phyloP scores from a whole-genome alignment of 2,113 vertebrate genomes.

The Trichechus manatus region DNA sequence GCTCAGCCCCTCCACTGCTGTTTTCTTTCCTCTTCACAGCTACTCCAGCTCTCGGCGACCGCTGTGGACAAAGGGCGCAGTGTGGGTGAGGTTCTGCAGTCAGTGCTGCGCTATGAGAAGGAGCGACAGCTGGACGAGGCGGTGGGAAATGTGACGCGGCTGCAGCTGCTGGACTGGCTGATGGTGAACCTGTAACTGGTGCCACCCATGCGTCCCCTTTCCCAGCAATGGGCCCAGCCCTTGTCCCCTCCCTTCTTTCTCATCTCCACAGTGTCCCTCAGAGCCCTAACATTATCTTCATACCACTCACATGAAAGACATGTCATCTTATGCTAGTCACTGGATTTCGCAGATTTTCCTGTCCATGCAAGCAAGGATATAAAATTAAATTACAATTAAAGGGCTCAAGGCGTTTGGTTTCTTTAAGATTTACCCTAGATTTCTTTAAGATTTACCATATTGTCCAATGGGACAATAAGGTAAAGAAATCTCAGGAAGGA shows the following conservation, averaged over 20 bases:
- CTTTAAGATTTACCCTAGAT: constrained; percentile 2
- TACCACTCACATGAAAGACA: constrained; percentile 43
- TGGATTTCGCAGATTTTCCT: constrained; percentile 79
- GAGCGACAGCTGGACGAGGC: constrained; percentile 81
- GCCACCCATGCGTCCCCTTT: neutral
- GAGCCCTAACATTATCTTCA: constrained; percentile 64
- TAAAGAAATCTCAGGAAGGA: constrained; percentile 13
- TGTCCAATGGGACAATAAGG: neutral
- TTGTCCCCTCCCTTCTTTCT: neutral
- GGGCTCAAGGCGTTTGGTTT: constrained; percentile 47
- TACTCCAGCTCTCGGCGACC: constrained; percentile 77
- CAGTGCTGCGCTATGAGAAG: constrained; percentile 80
- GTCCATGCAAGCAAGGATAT: constrained; percentile 75
- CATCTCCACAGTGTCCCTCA: neutral
- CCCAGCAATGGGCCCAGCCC: neutral
- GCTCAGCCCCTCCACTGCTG: neutral
- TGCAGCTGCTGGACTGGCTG: constrained; percentile 84
- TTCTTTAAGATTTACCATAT: neutral
- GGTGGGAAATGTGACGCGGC: constrained; percentile 71
- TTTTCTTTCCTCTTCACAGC: constrained; percentile 69
- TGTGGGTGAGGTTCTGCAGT: constrained; percentile 79
- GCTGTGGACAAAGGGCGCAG: constrained; percentile 80
- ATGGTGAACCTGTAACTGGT: constrained; percentile 72
- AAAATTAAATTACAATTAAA: constrained; percentile 76
- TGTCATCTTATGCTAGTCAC: constrained; percentile 65